Percentiles rank a stretch among this genome's conserved stretches.
phyloP scores from a whole-genome alignment of 2,113 vertebrate genomes.

The Hydrolagus affinis region DNA sequence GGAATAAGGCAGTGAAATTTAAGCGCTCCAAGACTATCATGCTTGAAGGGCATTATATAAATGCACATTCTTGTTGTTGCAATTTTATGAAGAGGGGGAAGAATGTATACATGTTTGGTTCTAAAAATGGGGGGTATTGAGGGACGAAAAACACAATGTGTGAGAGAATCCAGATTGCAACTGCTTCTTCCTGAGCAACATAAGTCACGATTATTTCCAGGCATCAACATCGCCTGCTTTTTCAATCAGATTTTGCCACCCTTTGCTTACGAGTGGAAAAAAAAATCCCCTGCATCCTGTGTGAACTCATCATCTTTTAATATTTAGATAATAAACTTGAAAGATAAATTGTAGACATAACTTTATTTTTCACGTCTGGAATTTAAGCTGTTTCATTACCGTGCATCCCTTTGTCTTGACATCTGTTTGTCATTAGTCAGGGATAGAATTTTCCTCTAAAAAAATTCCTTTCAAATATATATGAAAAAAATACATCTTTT shows the following conservation, averaged over 20 bases:
- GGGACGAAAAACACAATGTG: slow-evolving; percentile 5
- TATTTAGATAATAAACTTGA: slow-evolving; percentile 11
- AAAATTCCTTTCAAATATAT: slow-evolving; percentile 18
- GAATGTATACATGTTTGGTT: too few relatives aligned
- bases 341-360: slow-evolving; percentile 19
- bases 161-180: background rate
- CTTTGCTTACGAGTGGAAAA: background rate
- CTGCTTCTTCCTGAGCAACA: background rate
- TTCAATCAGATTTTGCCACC: background rate
- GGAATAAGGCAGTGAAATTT: background rate
- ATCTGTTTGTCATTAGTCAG: slow-evolving; percentile 29
- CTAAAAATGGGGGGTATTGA: background rate
- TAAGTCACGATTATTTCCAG: background rate
- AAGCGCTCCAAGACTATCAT: background rate
- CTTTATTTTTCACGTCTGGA: slow-evolving; percentile 26
- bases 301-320: slow-evolving; percentile 7
- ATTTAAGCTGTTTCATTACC: slow-evolving; percentile 19
- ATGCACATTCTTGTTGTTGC: too few relatives aligned
- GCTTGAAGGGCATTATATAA: too few relatives aligned
- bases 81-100: too few relatives aligned
- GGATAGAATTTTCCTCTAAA: slow-evolving; percentile 22
- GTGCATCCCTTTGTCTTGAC: slow-evolving; percentile 15
- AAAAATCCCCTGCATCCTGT: background rate
- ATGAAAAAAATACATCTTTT: background rate
- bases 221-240: background rate